Percentiles rank a stretch among this genome's conserved stretches.
These are phyloP conservation scores for Patagioenas fasciata DNA, from an alignment of 2,113 vertebrate species.

Conservation along the genomic window DNA sequence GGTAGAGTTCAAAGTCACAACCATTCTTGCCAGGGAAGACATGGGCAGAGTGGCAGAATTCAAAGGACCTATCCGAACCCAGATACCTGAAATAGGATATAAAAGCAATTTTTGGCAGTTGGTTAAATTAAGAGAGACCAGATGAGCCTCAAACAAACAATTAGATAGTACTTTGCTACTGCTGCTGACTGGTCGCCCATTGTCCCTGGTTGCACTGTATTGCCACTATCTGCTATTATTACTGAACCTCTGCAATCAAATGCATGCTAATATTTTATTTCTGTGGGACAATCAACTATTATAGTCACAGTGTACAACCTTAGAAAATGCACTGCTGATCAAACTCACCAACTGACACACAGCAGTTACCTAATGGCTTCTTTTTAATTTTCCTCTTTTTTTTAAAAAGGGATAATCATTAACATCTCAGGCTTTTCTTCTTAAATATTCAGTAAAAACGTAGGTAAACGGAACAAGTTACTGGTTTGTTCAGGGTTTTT, in stretches of 20 bases:
- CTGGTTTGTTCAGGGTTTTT: background rate
- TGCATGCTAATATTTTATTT: slow-evolving; percentile 28
- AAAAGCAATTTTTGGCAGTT: background rate
- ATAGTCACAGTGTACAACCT: background rate
- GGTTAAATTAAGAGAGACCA: background rate
- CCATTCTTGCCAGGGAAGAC: background rate
- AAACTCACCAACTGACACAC: background rate
- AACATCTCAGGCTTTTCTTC: background rate
- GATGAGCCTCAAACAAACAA: background rate
- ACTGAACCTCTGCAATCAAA: background rate
- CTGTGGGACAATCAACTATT: background rate
- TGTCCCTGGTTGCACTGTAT: background rate
- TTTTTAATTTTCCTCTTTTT: background rate
- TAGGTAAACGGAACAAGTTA: background rate
- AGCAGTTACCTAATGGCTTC: background rate
- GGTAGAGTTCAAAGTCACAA: background rate
- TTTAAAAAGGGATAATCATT: background rate
- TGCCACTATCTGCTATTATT: background rate
- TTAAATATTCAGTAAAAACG: background rate
- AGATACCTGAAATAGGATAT: background rate
- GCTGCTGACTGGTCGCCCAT: background rate
- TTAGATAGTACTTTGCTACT: background rate
- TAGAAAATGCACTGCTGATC: background rate
- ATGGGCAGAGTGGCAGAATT: background rate
- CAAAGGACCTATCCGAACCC: background rate